Evolutionary conservation across 2,113 vertebrate species (phyloP).

Genomic region (Gnathonemus longibarbis): DNA sequence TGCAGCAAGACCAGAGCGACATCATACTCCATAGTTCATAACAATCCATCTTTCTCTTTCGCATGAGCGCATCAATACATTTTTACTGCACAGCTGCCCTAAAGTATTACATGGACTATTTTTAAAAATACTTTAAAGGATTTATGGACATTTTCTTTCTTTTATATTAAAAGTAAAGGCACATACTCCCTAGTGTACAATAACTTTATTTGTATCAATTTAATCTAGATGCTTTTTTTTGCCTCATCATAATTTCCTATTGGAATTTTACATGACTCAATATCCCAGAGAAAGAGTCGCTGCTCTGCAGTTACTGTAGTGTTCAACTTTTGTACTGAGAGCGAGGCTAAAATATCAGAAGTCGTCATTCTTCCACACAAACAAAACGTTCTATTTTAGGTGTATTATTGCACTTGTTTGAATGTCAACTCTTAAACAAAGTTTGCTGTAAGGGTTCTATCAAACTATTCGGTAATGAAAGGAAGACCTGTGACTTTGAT

Average conservation of each 20-base stretch:
- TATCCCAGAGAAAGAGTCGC: background rate
- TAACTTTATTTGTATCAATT: background rate
- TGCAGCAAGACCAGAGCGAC: slow-evolving; percentile 18
- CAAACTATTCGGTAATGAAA: background rate
- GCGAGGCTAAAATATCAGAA: background rate
- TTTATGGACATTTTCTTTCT: background rate
- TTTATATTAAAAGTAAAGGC: background rate
- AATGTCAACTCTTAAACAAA: background rate
- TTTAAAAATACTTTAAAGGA: background rate
- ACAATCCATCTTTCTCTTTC: slow-evolving; percentile 10
- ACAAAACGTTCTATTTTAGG: background rate
- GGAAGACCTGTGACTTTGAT: background rate
- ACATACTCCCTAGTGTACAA: background rate
- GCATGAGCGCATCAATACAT: slow-evolving; percentile 7
- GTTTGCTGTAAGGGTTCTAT: background rate
- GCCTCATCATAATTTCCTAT: background rate
- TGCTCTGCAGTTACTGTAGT: background rate
- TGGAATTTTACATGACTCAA: background rate
- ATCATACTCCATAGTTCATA: slow-evolving; percentile 22
- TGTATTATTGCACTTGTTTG: background rate
- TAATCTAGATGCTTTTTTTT: background rate
- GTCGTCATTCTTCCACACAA: background rate
- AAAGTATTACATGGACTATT: slow-evolving; percentile 17
- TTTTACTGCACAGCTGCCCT: slow-evolving; percentile 17
- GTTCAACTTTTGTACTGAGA: background rate